Conservation (phyloP, 2,113 vertebrate species). For the Phodopus roborovskii region DNA sequence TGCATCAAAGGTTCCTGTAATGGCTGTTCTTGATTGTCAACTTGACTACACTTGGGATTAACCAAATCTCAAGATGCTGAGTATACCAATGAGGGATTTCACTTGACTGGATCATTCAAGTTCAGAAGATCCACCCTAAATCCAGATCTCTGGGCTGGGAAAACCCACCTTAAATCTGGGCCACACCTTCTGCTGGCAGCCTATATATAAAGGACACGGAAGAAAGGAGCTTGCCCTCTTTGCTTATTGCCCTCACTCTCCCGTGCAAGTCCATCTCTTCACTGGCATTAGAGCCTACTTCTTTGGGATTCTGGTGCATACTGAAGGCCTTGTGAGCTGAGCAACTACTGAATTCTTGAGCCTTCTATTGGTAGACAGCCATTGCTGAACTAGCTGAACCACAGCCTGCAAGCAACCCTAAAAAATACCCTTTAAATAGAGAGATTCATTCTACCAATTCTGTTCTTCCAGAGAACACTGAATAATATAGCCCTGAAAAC, state of each 20-base stretch:
- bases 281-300: not conserved
- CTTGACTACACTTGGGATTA: not conserved
- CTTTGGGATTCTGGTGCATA: not conserved
- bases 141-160: not conserved
- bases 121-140: not conserved
- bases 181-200: not conserved
- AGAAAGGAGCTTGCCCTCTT: not conserved
- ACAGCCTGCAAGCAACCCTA: not conserved
- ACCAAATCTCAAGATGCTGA: not conserved
- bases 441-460: not conserved
- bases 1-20: not conserved
- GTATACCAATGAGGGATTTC: not conserved
- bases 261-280: not conserved
- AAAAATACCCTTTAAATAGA: not conserved
- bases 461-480: not conserved
- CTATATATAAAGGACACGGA: not conserved
- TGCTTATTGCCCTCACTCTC: not conserved
- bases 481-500: not conserved
- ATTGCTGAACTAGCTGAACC: not conserved
- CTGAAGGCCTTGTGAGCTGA: not conserved
- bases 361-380: not conserved
- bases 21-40: not conserved
- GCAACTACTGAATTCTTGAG: not conserved
- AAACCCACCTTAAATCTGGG: not conserved
- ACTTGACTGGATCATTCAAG: not conserved